phyloP scores from a whole-genome alignment of 2,797 vertebrate species.

The Microhierax caerulescens region DNA sequence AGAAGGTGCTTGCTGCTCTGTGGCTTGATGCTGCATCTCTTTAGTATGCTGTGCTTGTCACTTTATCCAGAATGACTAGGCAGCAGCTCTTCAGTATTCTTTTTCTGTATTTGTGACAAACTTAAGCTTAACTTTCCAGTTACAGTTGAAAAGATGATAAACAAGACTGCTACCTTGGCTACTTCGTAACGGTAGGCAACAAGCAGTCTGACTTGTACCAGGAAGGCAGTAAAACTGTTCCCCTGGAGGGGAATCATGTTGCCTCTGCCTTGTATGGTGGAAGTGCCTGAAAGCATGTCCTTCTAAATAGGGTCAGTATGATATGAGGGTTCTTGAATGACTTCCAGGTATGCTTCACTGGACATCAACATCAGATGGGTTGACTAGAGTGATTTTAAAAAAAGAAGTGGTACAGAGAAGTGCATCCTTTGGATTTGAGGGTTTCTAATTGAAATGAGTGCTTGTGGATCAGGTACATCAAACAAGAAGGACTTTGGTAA shows the following conservation, averaged over 20 bases:
- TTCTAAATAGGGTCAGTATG: neutral
- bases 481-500: neutral
- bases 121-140: neutral
- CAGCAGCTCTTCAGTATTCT: neutral
- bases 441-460: neutral
- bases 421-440: neutral
- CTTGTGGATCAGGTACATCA: neutral
- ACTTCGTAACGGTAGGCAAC: neutral
- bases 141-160: neutral
- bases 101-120: neutral
- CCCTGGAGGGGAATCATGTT: neutral
- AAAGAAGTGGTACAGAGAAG: neutral
- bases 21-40: neutral
- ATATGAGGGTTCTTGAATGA: neutral
- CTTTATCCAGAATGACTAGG: neutral
- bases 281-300: neutral
- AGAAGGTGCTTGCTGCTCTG: neutral
- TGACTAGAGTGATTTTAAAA: neutral
- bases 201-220: neutral
- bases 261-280: neutral
- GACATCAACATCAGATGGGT: neutral
- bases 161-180: neutral
- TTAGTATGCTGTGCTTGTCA: neutral
- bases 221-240: neutral
- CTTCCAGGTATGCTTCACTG: neutral